Conservation (phyloP, 2,888 invertebrate genomes). For the Athripsodes cinereus region DNA sequence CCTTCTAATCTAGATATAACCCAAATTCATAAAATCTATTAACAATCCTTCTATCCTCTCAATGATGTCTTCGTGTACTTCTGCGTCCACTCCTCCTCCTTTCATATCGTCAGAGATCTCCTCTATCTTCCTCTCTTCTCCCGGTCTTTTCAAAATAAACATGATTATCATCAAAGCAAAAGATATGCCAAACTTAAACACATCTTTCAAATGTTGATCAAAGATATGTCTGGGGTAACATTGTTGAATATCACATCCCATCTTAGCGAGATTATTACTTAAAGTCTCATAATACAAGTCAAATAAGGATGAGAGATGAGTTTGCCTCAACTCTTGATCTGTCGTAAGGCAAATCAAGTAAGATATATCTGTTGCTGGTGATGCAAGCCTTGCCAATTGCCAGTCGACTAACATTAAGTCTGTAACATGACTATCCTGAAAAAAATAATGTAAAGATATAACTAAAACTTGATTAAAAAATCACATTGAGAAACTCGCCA, state of each 20-base stretch:
- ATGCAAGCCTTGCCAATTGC: slow-evolving; percentile 15
- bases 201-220: slow-evolving; percentile 7
- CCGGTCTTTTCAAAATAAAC: not conserved
- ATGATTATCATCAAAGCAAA: not conserved
- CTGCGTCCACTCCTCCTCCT: not conserved
- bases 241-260: slow-evolving; percentile 9
- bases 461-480: too few relatives aligned
- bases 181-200: not conserved
- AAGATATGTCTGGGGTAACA: slow-evolving; percentile 12
- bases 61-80: not conserved
- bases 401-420: slow-evolving; percentile 19
- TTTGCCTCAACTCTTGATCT: slow-evolving; percentile 8
- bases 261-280: not conserved
- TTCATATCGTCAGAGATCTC: not conserved
- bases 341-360: slow-evolving; percentile 16
- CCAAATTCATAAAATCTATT: not conserved
- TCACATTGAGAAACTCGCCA: too few relatives aligned
- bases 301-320: slow-evolving; percentile 1
- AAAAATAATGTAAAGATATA: slow-evolving; percentile 5
- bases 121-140: not conserved
- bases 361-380: slow-evolving; percentile 20
- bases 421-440: slow-evolving; percentile 13
- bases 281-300: slow-evolving; percentile 20
- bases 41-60: not conserved
- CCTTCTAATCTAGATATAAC: not conserved